Conservation (phyloP, 2,888 invertebrate species). For the Julus scandinavius region DNA sequence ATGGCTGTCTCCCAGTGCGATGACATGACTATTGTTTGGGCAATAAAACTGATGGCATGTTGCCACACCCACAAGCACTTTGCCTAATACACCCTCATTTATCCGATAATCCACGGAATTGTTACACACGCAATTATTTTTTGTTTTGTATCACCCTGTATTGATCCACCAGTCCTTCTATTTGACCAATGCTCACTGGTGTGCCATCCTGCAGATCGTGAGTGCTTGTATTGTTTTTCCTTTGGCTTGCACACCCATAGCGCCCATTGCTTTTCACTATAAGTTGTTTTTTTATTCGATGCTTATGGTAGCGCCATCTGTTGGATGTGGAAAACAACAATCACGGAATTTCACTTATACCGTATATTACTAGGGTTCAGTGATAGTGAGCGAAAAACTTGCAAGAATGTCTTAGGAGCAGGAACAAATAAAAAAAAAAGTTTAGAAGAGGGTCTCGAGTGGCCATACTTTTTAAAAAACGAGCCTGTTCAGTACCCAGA, state of each 20-base stretch:
- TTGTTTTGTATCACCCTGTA: neutral
- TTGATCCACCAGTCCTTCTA: neutral
- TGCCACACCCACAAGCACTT: slow-evolving; percentile 36
- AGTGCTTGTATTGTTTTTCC: too few species aligned
- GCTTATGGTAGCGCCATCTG: neutral
- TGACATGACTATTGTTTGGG: neutral
- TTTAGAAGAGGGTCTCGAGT: neutral
- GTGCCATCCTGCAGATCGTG: neutral
- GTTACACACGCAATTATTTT: neutral
- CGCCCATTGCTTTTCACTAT: neutral
- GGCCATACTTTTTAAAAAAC: neutral
- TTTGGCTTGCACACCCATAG: too few species aligned
- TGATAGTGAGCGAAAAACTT: neutral
- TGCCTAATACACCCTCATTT: slow-evolving; percentile 36
- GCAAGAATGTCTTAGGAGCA: neutral
- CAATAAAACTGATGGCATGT: slow-evolving; percentile 38
- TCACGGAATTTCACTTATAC: neutral
- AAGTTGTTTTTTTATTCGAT: neutral
- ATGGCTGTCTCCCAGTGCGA: neutral
- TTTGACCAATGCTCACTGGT: neutral
- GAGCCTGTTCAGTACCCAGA: neutral
- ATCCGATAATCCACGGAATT: neutral
- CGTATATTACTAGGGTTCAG: neutral
- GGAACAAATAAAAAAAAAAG: neutral
- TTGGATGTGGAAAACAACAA: neutral